Base-by-base conservation (phyloP, 1,140 invertebrate genomes). In the Drosophila ohnishii region DNA sequence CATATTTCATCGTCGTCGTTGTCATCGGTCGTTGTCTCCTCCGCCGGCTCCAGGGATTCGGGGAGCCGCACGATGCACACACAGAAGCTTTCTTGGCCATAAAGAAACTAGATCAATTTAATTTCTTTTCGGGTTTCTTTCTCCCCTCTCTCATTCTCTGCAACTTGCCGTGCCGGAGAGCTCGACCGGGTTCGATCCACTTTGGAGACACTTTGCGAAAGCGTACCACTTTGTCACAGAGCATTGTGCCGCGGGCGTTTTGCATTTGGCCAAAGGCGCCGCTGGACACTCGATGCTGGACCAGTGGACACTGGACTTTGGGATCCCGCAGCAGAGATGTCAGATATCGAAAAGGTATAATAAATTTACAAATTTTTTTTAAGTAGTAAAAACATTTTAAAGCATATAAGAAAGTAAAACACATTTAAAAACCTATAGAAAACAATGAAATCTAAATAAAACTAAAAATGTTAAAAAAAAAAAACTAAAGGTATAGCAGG, bases 31-130 rank as follows among this genome's bases (percentile, higher is more conserved):
- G 59, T 69, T 74, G 81, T 78, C 67, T 70, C 48, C 48, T 35
- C 67, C 65, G 47, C 42, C 37, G 40, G 34, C 47, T 37, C 28
- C 44, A 32, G 55, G 28, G 30, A 28, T 65, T 48, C 28, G 16
- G 6, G 28, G 16, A 35, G 63, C 37, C 16, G 16, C 19, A 34
- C 58, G 58, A 64, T 73, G 84, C 84, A 88, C 84, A 88, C 84
- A 88, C 84, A 88, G 84, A 88, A 88, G 84, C 84, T 66, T 87
- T 80, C 69, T 53, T 88, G 84, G 83, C 83, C 84, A 87, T 87
- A 88, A 80, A 87, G 80, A 88, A 87, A 88, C 84, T 88, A 88
- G 84, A 88, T 88, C 84, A 88, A 88, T 84, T 88, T 88, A 84
- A 88, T 83, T 82, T 86, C 63, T 82, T 87, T 87, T 86, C 67